phyloP scores from a whole-genome alignment of 1,140 invertebrate genomes.

The Lithobius niger region DNA sequence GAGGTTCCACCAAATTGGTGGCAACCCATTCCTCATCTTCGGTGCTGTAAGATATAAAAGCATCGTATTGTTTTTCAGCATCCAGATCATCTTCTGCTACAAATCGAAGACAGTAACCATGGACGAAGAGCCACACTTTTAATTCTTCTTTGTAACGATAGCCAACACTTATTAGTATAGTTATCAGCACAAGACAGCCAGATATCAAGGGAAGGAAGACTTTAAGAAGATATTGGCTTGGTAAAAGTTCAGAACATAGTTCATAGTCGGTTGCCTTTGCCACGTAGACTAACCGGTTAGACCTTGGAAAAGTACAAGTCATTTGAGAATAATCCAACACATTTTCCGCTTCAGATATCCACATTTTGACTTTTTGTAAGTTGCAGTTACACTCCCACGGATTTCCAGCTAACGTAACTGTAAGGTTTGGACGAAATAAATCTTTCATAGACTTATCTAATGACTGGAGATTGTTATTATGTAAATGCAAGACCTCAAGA shows the following conservation, averaged over 20 bases:
- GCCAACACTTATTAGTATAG: not conserved
- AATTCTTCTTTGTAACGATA: not conserved
- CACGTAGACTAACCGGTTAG: not conserved
- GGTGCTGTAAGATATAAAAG: not conserved
- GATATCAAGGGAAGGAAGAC: not conserved
- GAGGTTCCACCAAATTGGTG: not conserved
- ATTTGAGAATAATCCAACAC: not conserved
- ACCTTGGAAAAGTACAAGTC: not conserved
- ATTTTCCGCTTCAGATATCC: too few relatives aligned
- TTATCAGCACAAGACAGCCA: not conserved
- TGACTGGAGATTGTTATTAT: too few relatives aligned
- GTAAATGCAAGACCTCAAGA: too few relatives aligned
- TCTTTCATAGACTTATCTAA: too few relatives aligned
- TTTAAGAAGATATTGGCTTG: not conserved
- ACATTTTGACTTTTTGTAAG: too few relatives aligned
- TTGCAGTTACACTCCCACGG: too few relatives aligned
- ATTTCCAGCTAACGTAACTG: too few relatives aligned
- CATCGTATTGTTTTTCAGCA: constrained; percentile 4
- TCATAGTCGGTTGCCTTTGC: not conserved
- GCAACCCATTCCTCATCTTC: constrained; percentile 1
- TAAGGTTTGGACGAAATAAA: too few relatives aligned
- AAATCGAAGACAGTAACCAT: not conserved
- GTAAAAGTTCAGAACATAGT: too few relatives aligned
- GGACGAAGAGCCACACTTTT: not conserved
- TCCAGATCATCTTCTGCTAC: not conserved